A percentile compares a stretch with the other conserved stretches of the same genome.
phyloP scores from a whole-genome alignment of 64 coral and sea anemone species.

The Montipora foliosa region DNA sequence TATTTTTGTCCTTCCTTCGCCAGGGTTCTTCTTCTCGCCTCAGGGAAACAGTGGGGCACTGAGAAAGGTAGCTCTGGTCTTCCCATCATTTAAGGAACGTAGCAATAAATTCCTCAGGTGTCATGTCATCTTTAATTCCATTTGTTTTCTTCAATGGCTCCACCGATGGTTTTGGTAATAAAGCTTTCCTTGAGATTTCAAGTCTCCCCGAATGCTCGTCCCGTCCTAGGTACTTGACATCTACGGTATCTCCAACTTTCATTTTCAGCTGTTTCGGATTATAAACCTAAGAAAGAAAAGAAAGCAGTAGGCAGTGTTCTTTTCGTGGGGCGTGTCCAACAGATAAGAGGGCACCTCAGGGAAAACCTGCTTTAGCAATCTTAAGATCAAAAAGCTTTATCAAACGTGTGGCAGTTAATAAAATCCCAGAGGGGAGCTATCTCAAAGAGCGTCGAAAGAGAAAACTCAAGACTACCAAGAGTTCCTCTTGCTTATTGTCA shows the following conservation, averaged over 20 bases:
- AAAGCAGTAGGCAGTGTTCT: not conserved
- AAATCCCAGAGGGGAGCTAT: no score
- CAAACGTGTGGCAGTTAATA: no score
- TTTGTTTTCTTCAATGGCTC: not conserved
- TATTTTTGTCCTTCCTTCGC: no score
- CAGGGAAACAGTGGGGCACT: not conserved
- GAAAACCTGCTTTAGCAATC: no score
- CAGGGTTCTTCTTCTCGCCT: no score
- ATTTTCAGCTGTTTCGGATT: constrained; percentile 62
- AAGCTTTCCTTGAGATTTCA: constrained; percentile 75
- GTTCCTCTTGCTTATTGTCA: no score
- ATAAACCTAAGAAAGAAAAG: constrained; percentile 34
- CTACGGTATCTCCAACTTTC: constrained; percentile 66
- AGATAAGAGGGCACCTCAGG: no score
- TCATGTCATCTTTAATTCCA: not conserved
- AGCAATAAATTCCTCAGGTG: not conserved
- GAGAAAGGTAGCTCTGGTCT: not conserved
- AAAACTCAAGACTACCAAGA: no score
- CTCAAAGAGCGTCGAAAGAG: no score
- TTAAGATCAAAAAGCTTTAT: no score
- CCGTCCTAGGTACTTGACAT: constrained; percentile 85
- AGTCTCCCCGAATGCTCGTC: constrained; percentile 46
- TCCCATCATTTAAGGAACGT: not conserved
- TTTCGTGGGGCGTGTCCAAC: no score
- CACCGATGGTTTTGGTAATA: constrained; percentile 10